Evolutionary conservation across 2,888 invertebrate species (phyloP), one percentile per base, ranked within the genome.

Genomic region (Chirona hameri): DNA sequence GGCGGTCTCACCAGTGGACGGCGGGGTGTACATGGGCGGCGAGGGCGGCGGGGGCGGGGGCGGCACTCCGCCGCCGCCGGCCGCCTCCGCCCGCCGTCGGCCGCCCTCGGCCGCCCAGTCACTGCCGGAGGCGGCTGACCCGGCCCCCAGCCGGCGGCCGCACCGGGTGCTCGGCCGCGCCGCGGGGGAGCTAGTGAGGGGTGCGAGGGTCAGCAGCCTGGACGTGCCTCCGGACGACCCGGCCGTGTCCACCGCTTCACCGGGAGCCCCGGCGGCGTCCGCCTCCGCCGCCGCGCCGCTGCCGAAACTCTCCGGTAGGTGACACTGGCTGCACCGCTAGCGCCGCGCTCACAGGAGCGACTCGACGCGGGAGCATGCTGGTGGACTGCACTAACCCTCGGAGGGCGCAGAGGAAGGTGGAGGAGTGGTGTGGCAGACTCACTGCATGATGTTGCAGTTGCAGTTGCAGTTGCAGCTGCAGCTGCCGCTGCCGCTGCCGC

Each of bases 141-240:
- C n/a, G n/a, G 2, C 12, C 55, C 18, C 79, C 48, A 48, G 81
- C 83, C 27, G 82, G 83, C 72, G 81, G 79, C 76, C 83, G 81
- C 83, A 82, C 81, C 57, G 85, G 84, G 65, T 84, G 85, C 82
- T 85, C 84, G 27, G 84, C 83, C 52, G 85, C 84, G 72, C 84
- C 85, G 15, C 84, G 84, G 69, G 84, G 84, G 84, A 84, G 85
- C 82, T 85, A 21, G 84, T 81, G 84, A 83, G 76, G 10, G 52
- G 79, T 9, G 81, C 18, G 27, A 46, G 60, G 46, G 82, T 60
- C 82, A 79, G 48, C 46, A 46, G 60, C n/a, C 39, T 60, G 55
- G 79, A 46, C 46, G 52, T 12, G n/a, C 60, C 46, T 39, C 52
- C 48, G 31, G 46, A 82, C 52, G 48, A 69, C 4, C 29, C 76